Evolutionary conservation across 2,113 vertebrate genomes (phyloP).

Genomic region (Menura novaehollandiae): DNA sequence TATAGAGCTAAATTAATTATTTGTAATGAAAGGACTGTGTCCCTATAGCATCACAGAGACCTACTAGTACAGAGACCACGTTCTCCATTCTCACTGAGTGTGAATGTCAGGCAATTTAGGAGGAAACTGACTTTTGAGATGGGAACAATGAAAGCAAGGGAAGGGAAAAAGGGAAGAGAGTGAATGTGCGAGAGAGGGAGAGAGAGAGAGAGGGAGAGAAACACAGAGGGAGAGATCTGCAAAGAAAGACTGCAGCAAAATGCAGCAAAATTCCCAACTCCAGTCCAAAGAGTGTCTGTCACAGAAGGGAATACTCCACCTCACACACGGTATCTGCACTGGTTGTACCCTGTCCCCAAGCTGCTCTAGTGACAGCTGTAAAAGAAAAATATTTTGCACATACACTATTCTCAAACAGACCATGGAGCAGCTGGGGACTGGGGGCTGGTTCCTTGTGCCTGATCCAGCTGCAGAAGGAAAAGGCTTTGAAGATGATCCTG

Average conservation of each 20-base stretch:
- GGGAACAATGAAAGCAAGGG: background rate
- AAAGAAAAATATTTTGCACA: background rate
- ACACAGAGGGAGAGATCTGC: constrained; percentile 11
- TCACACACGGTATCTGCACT: background rate
- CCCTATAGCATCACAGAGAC: constrained; percentile 51
- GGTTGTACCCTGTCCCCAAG: background rate
- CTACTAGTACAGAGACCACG: background rate
- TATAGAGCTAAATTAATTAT: constrained; percentile 75
- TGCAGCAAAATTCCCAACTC: constrained; percentile 48
- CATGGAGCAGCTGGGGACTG: background rate
- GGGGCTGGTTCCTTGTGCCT: background rate
- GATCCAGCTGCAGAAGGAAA: background rate
- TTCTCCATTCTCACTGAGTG: background rate
- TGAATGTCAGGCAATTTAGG: constrained; percentile 23
- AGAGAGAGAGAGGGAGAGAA: background rate
- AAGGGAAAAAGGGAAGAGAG: background rate
- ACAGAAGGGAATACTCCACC: background rate
- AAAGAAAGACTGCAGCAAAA: constrained; percentile 65
- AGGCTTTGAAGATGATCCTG: background rate
- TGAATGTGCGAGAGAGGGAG: background rate
- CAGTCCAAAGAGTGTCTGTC: background rate
- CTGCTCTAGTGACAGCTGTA: background rate
- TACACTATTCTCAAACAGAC: background rate
- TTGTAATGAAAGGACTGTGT: constrained; percentile 64
- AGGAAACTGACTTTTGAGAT: background rate